These are phyloP conservation scores for Poecilia latipinna DNA, from an alignment of 2,113 vertebrate species.

Conservation along the genomic window DNA sequence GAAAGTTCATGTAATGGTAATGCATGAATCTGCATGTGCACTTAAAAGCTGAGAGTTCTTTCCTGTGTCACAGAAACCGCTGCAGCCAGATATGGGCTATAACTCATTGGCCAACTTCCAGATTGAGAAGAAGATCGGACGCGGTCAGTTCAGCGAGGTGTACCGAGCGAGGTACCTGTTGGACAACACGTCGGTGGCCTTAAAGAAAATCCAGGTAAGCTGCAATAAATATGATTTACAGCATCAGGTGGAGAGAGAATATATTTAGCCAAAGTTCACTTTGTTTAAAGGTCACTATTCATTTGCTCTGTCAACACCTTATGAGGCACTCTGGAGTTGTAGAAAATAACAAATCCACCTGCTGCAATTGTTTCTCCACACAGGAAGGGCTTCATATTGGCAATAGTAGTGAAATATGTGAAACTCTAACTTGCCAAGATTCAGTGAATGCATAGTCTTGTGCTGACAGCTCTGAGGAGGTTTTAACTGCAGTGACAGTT, in stretches of 20 bases:
- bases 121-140: slow-evolving; percentile 97
- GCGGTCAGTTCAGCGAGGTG: slow-evolving; percentile 98
- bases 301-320: neutral
- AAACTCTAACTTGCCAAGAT: neutral
- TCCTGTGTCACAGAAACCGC: slow-evolving; percentile 84
- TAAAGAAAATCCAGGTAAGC: slow-evolving; percentile 98
- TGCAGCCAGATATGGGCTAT: slow-evolving; percentile 94
- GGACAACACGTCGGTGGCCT: slow-evolving; percentile 92
- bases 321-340: neutral
- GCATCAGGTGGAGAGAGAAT: neutral
- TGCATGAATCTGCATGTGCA: neutral
- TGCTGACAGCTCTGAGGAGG: neutral
- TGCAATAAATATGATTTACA: neutral
- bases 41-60: neutral
- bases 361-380: neutral
- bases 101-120: slow-evolving; percentile 94
- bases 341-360: neutral
- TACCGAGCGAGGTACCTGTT: slow-evolving; percentile 92
- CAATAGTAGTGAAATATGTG: neutral
- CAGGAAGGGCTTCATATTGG: neutral
- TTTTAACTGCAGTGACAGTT: neutral
- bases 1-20: neutral
- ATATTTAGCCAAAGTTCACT: neutral
- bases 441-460: neutral
- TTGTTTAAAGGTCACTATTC: neutral